These are phyloP conservation scores for Trypoxylus dichotomus DNA, from an alignment of 1,140 invertebrate species.

Conservation along the genomic window DNA sequence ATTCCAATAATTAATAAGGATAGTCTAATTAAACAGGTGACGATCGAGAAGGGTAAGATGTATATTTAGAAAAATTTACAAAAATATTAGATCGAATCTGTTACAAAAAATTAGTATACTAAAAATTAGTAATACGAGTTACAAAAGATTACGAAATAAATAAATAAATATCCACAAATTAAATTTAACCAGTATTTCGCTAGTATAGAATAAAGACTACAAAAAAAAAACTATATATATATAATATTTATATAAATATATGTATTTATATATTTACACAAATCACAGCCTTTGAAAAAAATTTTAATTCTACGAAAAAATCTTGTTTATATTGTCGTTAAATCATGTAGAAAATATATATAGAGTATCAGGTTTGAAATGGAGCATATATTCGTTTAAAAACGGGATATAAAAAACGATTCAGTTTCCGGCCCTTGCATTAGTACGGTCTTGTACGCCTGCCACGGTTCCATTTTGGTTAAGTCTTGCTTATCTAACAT, in stretches of 20 bases:
- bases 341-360: conserved; percentile 15
- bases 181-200: background rate
- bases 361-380: background rate
- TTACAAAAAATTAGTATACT: background rate
- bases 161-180: conserved; percentile 27
- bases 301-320: background rate
- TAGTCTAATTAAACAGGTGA: background rate
- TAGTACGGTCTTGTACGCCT: conserved; percentile 43
- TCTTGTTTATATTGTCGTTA: conserved; percentile 8
- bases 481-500: conserved; percentile 50
- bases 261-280: conserved; percentile 13
- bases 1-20: background rate
- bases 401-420: conserved; percentile 33
- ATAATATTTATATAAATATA: conserved; percentile 23
- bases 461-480: conserved; percentile 46
- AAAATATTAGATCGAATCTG: conserved; percentile 24
- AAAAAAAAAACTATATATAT: conserved; percentile 4
- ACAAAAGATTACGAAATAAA: conserved; percentile 3
- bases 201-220: background rate
- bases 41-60: background rate
- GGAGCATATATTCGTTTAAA: background rate
- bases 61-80: conserved; percentile 29
- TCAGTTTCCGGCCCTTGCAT: conserved; percentile 32
- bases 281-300: conserved; percentile 15
- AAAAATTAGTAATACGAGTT: background rate